Percentiles rank a stretch among this genome's conserved stretches.
These are phyloP conservation scores for Zootoca vivipara DNA, from an alignment of 2,113 vertebrate species.

Conservation along the genomic window DNA sequence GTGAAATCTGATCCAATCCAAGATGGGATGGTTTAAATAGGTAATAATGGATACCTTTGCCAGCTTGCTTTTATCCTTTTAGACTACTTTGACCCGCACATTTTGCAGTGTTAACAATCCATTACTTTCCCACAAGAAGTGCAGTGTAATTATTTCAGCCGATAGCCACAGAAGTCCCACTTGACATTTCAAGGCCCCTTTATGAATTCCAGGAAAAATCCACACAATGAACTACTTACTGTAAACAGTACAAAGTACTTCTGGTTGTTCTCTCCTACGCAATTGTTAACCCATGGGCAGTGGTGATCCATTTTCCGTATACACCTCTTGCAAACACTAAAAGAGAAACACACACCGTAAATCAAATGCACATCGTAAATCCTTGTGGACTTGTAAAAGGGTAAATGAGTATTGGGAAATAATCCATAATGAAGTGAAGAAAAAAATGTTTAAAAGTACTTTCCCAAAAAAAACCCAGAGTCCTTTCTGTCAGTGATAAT, in stretches of 20 bases:
- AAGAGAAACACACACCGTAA: slow-evolving; percentile 28
- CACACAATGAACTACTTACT: slow-evolving; percentile 79
- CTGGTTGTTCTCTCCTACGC: slow-evolving; percentile 98
- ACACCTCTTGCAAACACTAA: slow-evolving; percentile 97
- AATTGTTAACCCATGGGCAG: slow-evolving; percentile 99
- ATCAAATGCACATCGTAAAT: neutral
- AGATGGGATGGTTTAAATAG: too few species aligned
- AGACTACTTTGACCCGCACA: neutral
- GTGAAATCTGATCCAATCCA: neutral
- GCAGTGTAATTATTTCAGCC: neutral
- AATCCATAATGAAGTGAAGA: too few species aligned
- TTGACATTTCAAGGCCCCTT: neutral
- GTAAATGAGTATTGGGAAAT: too few species aligned
- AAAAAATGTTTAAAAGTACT: too few species aligned
- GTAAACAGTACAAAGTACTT: slow-evolving; percentile 99
- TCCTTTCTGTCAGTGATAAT: too few species aligned
- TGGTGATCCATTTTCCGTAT: slow-evolving; percentile 99
- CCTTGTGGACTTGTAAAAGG: too few species aligned
- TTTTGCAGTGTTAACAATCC: neutral
- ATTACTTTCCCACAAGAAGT: neutral
- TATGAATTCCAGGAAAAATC: neutral
- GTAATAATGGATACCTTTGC: neutral
- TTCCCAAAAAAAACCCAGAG: too few species aligned
- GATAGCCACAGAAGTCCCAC: neutral
- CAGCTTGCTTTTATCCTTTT: neutral